Conservation (phyloP, 2,888 invertebrate species). For the Tipula vernalis region DNA sequence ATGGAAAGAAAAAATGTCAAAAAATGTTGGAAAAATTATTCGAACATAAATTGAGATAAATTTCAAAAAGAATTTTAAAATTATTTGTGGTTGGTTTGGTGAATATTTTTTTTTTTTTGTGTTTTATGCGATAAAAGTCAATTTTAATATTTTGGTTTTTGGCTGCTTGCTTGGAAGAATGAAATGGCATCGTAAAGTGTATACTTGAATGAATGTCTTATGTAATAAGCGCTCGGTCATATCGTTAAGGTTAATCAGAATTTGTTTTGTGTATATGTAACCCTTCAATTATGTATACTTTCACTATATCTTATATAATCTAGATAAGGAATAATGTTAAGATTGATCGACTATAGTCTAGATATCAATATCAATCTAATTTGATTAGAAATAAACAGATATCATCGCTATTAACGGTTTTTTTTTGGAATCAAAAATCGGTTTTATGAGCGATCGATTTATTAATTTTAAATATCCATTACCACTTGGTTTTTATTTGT, state of each 20-base stretch:
- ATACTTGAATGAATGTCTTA: not conserved
- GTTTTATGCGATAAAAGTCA: not conserved
- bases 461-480: too few relatives aligned
- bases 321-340: not conserved
- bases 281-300: not conserved
- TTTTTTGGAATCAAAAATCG: not conserved
- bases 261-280: not conserved
- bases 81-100: not conserved
- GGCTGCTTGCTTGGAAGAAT: not conserved
- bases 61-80: not conserved
- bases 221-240: not conserved
- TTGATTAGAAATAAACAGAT: not conserved
- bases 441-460: not conserved
- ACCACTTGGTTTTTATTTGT: too few relatives aligned
- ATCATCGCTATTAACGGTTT: not conserved
- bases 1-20: not conserved
- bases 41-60: constrained; percentile 4
- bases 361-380: not conserved
- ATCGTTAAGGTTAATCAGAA: not conserved
- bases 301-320: too few relatives aligned
- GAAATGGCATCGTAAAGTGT: not conserved
- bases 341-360: not conserved
- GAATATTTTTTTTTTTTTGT: not conserved
- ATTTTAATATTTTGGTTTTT: not conserved
- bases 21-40: not conserved